A percentile compares a stretch with the other conserved stretches of the same genome.
These are phyloP conservation scores for Rhinogobius similis DNA, from an alignment of 2,113 vertebrate genomes.

Conservation along the genomic window DNA sequence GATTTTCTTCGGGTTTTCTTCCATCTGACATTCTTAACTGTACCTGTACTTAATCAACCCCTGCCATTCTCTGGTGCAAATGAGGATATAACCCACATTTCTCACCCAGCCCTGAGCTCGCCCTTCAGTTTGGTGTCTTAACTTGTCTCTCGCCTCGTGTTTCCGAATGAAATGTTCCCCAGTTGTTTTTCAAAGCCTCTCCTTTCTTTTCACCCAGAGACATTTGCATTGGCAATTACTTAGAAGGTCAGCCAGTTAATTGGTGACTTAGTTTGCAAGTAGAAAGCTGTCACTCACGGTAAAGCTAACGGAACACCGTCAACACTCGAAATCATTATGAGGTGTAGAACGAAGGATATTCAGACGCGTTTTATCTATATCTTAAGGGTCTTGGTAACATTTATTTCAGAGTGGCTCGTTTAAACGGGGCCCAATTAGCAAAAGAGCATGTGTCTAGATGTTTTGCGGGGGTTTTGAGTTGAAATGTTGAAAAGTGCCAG, in stretches of 20 bases:
- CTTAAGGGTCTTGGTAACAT: neutral
- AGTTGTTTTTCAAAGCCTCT: neutral
- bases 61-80: neutral
- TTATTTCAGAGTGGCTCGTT: slow-evolving; percentile 2
- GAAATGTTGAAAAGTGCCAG: neutral
- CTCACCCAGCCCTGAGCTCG: slow-evolving; percentile 16
- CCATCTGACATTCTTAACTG: too few relatives aligned
- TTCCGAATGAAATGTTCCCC: neutral
- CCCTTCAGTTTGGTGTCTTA: neutral
- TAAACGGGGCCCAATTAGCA: neutral
- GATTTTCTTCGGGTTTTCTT: too few relatives aligned
- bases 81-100: slow-evolving; percentile 19
- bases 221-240: slow-evolving; percentile 2
- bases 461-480: neutral
- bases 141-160: neutral
- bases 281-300: neutral
- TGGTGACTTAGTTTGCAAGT: neutral
- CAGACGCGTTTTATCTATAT: neutral
- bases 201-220: neutral
- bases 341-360: neutral
- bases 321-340: neutral
- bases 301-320: neutral
- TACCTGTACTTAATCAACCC: neutral
- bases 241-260: neutral
- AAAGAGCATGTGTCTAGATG: slow-evolving; percentile 8